Conservation (phyloP, 1,140 invertebrate genomes). For the Macrotrachela quadricornifera region DNA sequence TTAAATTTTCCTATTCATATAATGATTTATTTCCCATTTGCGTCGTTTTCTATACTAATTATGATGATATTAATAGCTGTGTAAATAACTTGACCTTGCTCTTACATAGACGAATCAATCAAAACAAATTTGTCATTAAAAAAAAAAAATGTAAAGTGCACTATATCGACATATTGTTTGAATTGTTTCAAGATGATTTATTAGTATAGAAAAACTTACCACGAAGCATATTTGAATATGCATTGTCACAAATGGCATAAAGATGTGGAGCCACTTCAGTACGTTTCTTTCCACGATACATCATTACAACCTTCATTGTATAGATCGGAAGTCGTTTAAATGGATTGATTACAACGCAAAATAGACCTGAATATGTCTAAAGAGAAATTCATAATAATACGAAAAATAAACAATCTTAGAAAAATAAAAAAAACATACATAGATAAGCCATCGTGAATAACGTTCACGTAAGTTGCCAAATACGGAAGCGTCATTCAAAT, state of each 20-base stretch:
- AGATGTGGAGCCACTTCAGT: constrained; percentile 98
- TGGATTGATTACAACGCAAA: constrained; percentile 99
- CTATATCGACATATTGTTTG: no score
- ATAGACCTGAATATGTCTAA: constrained; percentile 97
- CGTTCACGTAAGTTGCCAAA: constrained; percentile 92
- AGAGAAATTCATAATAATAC: constrained; percentile 10
- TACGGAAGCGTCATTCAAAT: constrained; percentile 96
- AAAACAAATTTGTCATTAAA: no score
- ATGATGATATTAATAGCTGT: no score
- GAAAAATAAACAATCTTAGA: not conserved
- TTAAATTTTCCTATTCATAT: no score
- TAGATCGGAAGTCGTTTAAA: constrained; percentile 99
- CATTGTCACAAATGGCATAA: constrained; percentile 97
- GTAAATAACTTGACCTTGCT: no score
- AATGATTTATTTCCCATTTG: no score
- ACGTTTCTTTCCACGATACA: constrained; percentile 94
- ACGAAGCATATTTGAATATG: constrained; percentile 98
- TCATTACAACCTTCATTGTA: constrained; percentile 73
- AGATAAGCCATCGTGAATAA: constrained; percentile 90
- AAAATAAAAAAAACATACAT: constrained; percentile 47
- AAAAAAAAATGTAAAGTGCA: no score
- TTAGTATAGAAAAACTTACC: constrained; percentile 37
- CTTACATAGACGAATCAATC: no score
- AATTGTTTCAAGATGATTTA: not conserved
- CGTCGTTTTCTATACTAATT: no score